Conservation (phyloP, 2,888 invertebrate genomes). For the Stenichneumon culpator region DNA sequence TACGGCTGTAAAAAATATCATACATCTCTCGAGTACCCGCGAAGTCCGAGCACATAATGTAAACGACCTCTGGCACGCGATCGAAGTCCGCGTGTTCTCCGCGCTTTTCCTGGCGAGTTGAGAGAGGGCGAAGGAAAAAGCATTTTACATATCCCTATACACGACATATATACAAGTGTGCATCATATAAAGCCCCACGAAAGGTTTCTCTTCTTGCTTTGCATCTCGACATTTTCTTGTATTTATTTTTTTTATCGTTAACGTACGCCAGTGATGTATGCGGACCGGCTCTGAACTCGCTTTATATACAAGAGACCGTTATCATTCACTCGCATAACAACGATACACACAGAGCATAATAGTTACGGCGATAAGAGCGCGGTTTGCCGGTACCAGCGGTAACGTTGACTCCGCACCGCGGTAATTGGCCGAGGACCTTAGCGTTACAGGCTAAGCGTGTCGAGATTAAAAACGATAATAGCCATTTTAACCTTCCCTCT, state of each 20-base stretch:
- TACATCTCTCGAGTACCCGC: slow-evolving; percentile 7
- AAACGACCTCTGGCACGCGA: slow-evolving; percentile 54
- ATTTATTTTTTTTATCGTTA: neutral
- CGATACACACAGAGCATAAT: slow-evolving; percentile 34
- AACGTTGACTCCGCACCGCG: neutral
- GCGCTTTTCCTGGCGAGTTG: slow-evolving; percentile 6
- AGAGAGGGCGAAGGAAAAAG: slow-evolving; percentile 36
- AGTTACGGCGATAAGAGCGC: slow-evolving; percentile 27
- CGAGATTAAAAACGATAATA: slow-evolving; percentile 43
- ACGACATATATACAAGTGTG: neutral
- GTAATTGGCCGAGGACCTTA: slow-evolving; percentile 1
- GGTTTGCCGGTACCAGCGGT: too few relatives aligned
- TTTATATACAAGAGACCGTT: slow-evolving; percentile 33
- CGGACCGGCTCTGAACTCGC: neutral
- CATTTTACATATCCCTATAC: slow-evolving; percentile 33
- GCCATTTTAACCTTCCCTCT: slow-evolving; percentile 1
- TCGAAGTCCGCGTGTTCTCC: slow-evolving; percentile 4
- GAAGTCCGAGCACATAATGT: slow-evolving; percentile 31
- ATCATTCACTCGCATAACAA: slow-evolving; percentile 40
- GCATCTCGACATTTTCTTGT: slow-evolving; percentile 2
- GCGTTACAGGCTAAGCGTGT: neutral
- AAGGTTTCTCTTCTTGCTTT: slow-evolving; percentile 1
- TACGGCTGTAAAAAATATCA: neutral
- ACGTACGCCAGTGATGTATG: slow-evolving; percentile 4
- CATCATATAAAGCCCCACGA: slow-evolving; percentile 19